Evolutionary conservation across 2,888 invertebrate species (phyloP), one percentile per base, ranked within the genome.

Genomic region (Alcis repandata): DNA sequence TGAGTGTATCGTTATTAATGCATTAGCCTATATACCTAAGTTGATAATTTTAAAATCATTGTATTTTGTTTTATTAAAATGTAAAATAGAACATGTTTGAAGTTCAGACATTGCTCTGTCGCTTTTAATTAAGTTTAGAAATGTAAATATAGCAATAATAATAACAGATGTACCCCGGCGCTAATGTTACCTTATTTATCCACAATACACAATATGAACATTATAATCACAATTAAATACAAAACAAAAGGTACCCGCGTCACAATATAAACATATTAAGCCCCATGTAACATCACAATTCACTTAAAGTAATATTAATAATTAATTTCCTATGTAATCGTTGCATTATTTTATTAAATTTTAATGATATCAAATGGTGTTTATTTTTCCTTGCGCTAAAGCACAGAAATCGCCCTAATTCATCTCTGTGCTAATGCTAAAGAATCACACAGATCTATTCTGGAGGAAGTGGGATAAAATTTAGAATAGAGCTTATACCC

Each of bases 101-200:
- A 7, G 15, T 48, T n/a, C n/a, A 49, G 11, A 49, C 1, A 15
- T 15, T 33, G 10, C 1, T 52, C 38, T 52, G 17, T 10, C 45
- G 27, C 38, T 46, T 8, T 13, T 46, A 33, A 32, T 9, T 48
- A 15, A 45, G 46, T 32, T 49, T 49, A 49, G 48, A 32, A 45
- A 71, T 80, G 79, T 80, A 80, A 75, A 80, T 80, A 82, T 72
- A 72, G 10, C 17, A 32, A 11, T 46, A 57, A 58, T 22, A 43
- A 56, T 45, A 51, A 73, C 67, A 57, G 70, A 75, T 78, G 72
- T 81, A 80, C 78, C 76, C 74, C 86, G 90, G 92, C 92, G 92
- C 92, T 92, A 91, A 92, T 93, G 92, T 92, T 92, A 93, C 92
- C 92, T 93, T 89, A 86, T 81, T 74, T 79, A 82, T 81, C 79